These are phyloP conservation scores for Ptilonorhynchus violaceus DNA, from an alignment of 2,113 vertebrate genomes.

Conservation along the genomic window DNA sequence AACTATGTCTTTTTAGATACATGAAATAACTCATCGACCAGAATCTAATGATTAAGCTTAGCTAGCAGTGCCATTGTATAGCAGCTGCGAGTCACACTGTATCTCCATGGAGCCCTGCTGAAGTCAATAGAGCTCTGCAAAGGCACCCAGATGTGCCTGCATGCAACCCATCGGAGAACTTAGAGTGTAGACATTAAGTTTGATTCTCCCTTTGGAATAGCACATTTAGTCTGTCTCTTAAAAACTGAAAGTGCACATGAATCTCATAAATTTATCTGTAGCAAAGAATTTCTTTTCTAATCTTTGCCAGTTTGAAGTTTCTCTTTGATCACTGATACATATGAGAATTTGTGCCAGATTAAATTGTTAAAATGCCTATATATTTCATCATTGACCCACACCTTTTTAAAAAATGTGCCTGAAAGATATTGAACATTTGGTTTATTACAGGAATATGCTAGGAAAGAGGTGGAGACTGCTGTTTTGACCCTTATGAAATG, in stretches of 20 bases:
- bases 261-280: background rate
- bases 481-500: background rate
- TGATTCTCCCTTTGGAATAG: background rate
- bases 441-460: background rate
- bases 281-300: background rate
- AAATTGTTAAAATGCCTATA: background rate
- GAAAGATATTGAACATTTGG: background rate
- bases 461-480: background rate
- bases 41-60: constrained; percentile 21
- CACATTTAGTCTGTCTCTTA: background rate
- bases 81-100: background rate
- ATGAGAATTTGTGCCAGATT: background rate
- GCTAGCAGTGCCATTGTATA: background rate
- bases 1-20: constrained; percentile 18
- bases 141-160: constrained; percentile 9
- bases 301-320: background rate
- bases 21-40: constrained; percentile 29
- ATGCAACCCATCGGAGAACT: background rate
- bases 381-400: background rate
- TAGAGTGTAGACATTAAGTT: background rate
- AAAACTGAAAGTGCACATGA: background rate
- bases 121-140: constrained; percentile 24
- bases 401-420: background rate
- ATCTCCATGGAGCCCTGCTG: constrained; percentile 2
- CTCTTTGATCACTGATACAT: background rate